These are phyloP conservation scores for Deilephila elpenor DNA, from an alignment of 2,888 invertebrate species.

Conservation along the genomic window DNA sequence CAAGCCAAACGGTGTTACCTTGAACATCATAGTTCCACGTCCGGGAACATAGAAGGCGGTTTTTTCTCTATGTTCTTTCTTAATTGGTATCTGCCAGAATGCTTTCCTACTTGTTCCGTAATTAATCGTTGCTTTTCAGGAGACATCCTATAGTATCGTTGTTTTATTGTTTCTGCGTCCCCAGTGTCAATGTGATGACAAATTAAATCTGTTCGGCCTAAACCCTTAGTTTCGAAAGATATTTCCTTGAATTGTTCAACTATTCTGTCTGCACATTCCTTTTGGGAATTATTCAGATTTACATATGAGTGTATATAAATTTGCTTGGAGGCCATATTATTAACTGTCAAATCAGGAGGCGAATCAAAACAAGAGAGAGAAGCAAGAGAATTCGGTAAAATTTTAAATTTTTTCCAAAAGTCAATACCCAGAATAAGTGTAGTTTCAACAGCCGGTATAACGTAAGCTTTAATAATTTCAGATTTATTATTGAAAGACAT, in stretches of 20 bases:
- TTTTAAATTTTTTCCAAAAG: too few relatives aligned
- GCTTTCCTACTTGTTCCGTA: not conserved
- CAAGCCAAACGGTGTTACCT: constrained; percentile 36
- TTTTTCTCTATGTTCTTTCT: constrained; percentile 35
- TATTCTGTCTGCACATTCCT: not conserved
- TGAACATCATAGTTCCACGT: constrained; percentile 36
- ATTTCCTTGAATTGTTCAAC: not conserved
- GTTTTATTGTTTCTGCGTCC: not conserved
- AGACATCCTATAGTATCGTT: not conserved
- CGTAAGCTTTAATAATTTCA: too few relatives aligned
- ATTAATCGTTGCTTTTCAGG: not conserved
- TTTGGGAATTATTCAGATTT: too few relatives aligned
- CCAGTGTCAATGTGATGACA: not conserved
- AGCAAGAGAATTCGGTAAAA: too few relatives aligned
- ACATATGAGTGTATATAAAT: too few relatives aligned
- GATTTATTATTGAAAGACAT: too few relatives aligned
- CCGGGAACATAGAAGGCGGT: constrained; percentile 40
- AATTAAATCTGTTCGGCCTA: not conserved
- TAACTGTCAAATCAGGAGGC: too few relatives aligned
- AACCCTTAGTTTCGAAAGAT: not conserved
- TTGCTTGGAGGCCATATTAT: too few relatives aligned
- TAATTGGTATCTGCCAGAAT: constrained; percentile 44
- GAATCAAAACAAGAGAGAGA: too few relatives aligned
- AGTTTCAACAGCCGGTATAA: too few relatives aligned
- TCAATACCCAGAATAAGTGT: too few relatives aligned